Evolutionary conservation across 1,140 invertebrate genomes (phyloP).

Genomic region (Drosophila pectinifera): DNA sequence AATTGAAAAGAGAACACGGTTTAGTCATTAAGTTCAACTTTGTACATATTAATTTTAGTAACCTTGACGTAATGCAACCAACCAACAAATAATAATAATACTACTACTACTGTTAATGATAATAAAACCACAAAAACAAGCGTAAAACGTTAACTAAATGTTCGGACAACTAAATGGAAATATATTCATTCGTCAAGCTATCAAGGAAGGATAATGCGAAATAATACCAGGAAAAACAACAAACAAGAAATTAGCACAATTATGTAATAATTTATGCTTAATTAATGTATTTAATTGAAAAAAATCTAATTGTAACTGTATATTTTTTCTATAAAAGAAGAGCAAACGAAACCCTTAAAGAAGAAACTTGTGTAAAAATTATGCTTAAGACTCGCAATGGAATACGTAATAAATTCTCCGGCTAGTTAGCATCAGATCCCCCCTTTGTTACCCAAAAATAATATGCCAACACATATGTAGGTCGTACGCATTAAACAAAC

Average conservation of each 20-base stretch:
- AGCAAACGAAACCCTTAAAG: conserved; percentile 57
- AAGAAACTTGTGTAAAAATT: conserved; percentile 57
- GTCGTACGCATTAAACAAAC: conserved; percentile 35
- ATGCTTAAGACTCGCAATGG: conserved; percentile 58
- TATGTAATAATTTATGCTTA: conserved; percentile 80
- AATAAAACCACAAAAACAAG: conserved; percentile 50
- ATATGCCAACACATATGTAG: conserved; percentile 28
- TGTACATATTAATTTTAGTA: conserved; percentile 79
- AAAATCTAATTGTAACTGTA: conserved; percentile 61
- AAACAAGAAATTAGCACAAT: conserved; percentile 71
- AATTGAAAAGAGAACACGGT: conserved; percentile 47
- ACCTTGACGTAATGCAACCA: conserved; percentile 66
- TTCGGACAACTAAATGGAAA: conserved; percentile 39
- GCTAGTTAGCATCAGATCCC: conserved; percentile 46
- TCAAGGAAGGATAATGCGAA: conserved; percentile 14
- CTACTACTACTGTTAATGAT: conserved; percentile 23
- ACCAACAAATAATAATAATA: conserved; percentile 55
- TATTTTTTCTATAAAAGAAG: conserved; percentile 52
- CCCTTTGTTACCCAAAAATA: conserved; percentile 52
- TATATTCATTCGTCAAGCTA: conserved; percentile 27
- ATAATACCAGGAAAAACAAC: conserved; percentile 14
- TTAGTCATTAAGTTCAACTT: conserved; percentile 67
- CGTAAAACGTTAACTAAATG: conserved; percentile 73
- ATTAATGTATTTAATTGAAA: conserved; percentile 68
- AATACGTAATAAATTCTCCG: conserved; percentile 67